Percentiles rank a stretch among this genome's conserved stretches.
Conservation (phyloP, 2,888 invertebrate species). For the Gonocerus acuteangulatus region DNA sequence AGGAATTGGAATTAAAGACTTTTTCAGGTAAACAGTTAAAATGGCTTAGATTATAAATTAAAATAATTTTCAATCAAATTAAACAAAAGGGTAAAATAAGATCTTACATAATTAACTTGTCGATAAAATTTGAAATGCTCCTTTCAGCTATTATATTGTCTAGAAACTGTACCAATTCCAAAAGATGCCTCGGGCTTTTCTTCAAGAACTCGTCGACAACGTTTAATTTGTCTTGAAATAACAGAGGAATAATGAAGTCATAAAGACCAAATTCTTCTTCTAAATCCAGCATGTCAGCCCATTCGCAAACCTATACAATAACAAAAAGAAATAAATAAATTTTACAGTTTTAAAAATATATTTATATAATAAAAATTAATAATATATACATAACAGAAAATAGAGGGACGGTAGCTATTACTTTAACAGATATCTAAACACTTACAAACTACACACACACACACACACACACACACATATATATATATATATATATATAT, state of each 20-base stretch:
- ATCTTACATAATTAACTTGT: constrained; percentile 49
- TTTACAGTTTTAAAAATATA: not conserved
- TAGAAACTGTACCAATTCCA: constrained; percentile 58
- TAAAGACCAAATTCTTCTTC: constrained; percentile 61
- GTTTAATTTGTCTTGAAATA: constrained; percentile 71
- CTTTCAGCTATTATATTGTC: constrained; percentile 58
- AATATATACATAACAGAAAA: too few species aligned
- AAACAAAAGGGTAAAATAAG: too few species aligned
- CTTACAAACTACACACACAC: too few species aligned
- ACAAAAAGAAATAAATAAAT: constrained; percentile 6
- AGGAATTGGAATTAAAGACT: too few species aligned
- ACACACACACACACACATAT: too few species aligned
- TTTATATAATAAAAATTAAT: not conserved
- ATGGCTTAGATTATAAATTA: too few species aligned
- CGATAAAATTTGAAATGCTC: constrained; percentile 13
- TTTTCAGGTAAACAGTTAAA: too few species aligned
- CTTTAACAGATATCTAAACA: too few species aligned
- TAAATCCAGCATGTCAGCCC: constrained; percentile 57
- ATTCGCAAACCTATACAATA: constrained; percentile 56
- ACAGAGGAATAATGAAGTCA: constrained; percentile 65
- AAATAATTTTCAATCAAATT: too few species aligned
- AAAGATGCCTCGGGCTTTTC: constrained; percentile 53
- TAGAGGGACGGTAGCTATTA: too few species aligned
- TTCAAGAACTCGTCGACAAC: constrained; percentile 68
- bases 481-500: too few species aligned